Evolutionary conservation across 2,888 invertebrate genomes (phyloP).

Genomic region (Gibbula magus): DNA sequence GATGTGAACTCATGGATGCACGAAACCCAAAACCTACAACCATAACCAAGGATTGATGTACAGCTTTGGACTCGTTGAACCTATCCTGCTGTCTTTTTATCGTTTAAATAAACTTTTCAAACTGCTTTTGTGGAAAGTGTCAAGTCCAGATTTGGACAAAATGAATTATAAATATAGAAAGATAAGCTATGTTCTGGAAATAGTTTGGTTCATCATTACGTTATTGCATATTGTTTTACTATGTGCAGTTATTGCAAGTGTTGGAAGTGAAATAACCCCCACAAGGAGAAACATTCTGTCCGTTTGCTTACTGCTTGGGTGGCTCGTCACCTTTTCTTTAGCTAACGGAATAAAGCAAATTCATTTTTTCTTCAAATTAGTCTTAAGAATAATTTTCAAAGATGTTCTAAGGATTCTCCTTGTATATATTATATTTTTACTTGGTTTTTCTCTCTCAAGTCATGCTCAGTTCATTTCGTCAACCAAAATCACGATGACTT

Average conservation of each 20-base stretch:
- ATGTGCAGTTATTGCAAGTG: conserved; percentile 56
- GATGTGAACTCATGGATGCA: conserved; percentile 41
- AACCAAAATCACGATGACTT: conserved; percentile 38
- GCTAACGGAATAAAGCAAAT: conserved; percentile 66
- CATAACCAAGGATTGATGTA: conserved; percentile 23
- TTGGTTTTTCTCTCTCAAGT: conserved; percentile 67
- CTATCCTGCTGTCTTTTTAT: neutral
- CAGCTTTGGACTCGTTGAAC: neutral
- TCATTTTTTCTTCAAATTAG: conserved; percentile 68
- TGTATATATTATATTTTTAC: conserved; percentile 67
- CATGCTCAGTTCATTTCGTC: conserved; percentile 62
- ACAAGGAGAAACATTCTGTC: conserved; percentile 62
- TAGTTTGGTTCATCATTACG: conserved; percentile 29
- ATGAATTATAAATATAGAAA: neutral
- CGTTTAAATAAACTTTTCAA: neutral
- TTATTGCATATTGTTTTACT: conserved; percentile 50
- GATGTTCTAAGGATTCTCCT: conserved; percentile 64
- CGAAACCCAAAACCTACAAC: conserved; percentile 35
- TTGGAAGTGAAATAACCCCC: conserved; percentile 36
- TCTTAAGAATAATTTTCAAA: conserved; percentile 63
- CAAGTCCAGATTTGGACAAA: neutral
- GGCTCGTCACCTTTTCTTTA: conserved; percentile 65
- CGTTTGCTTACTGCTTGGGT: conserved; percentile 61
- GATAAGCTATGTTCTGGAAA: neutral
- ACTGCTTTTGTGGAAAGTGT: neutral